Conservation (phyloP, 2,888 invertebrate genomes). For the Conistra vaccinii region DNA sequence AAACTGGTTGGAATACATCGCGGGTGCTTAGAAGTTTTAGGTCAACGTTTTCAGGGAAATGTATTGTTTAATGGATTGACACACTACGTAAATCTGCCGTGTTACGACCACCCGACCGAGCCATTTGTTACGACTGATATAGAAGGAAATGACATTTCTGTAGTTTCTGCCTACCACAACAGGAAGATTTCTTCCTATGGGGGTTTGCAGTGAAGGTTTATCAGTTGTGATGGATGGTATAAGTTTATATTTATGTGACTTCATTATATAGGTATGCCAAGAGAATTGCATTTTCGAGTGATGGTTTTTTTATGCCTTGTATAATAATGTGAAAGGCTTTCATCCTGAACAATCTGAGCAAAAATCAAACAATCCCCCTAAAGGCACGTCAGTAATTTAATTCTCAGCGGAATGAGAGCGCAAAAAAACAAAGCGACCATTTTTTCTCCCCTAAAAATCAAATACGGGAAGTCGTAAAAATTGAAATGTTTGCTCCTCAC, state of each 20-base stretch:
- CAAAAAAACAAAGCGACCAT: conserved; percentile 46
- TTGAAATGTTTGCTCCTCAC: conserved; percentile 59
- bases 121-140: neutral
- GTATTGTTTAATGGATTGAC: neutral
- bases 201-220: too few species aligned
- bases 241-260: neutral
- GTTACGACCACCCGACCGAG: too few species aligned
- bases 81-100: neutral
- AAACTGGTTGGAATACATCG: neutral
- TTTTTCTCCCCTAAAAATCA: conserved; percentile 48
- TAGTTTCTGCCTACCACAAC: neutral
- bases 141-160: neutral
- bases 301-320: neutral
- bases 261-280: neutral
- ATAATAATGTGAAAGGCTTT: conserved; percentile 5
- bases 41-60: neutral
- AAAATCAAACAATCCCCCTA: conserved; percentile 40
- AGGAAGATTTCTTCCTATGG: neutral
- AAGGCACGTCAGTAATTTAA: conserved; percentile 50
- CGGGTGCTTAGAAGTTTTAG: neutral
- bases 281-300: neutral
- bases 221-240: neutral
- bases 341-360: conserved; percentile 11
- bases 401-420: conserved; percentile 35
- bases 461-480: conserved; percentile 53